These are phyloP conservation scores for Hofmannophila pseudospretella DNA, from an alignment of 2,888 invertebrate species.

Conservation along the genomic window DNA sequence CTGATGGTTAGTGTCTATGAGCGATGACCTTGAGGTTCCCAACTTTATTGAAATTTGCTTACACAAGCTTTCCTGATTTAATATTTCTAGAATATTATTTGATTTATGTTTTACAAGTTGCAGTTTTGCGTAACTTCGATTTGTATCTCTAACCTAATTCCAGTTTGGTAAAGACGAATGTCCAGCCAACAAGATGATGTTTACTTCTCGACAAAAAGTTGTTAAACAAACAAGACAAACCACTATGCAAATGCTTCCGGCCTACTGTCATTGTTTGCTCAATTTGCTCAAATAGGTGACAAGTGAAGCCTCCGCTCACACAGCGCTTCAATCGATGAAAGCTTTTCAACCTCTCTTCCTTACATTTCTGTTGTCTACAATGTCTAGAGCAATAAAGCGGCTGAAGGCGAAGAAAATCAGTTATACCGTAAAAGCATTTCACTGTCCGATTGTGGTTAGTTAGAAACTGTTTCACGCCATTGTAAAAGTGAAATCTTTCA, in stretches of 20 bases:
- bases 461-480: slow-evolving; percentile 41
- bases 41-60: no score
- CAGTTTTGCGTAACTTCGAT: no score
- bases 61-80: no score
- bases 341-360: not conserved
- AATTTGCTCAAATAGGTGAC: slow-evolving; percentile 32
- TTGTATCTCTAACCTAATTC: slow-evolving; percentile 1
- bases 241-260: slow-evolving; percentile 29
- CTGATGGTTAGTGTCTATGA: no score
- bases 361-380: not conserved
- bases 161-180: slow-evolving; percentile 4
- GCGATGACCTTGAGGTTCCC: no score
- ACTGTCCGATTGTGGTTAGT: slow-evolving; percentile 44
- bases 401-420: not conserved
- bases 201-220: slow-evolving; percentile 18
- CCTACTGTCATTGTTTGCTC: slow-evolving; percentile 40
- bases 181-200: slow-evolving; percentile 9
- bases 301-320: not conserved
- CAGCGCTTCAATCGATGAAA: not conserved
- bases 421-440: slow-evolving; percentile 39
- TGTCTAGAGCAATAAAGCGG: not conserved
- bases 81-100: no score
- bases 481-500: slow-evolving; percentile 53
- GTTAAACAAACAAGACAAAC: slow-evolving; percentile 32
- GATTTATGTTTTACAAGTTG: no score